These are phyloP conservation scores for Gambelia wislizenii DNA, from an alignment of 2,797 vertebrate species.

Conservation along the genomic window DNA sequence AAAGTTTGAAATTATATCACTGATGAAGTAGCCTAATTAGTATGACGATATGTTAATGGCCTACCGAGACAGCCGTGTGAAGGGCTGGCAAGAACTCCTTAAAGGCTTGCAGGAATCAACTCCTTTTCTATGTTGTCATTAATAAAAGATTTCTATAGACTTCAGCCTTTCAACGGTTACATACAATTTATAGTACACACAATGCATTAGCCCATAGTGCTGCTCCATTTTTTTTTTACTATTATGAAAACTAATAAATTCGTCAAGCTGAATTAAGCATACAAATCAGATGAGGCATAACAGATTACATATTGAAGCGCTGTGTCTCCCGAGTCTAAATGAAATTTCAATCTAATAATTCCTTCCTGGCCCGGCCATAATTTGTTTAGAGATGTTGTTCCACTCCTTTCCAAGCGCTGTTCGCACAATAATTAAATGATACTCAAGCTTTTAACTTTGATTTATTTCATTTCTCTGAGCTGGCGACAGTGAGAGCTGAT, in stretches of 20 bases:
- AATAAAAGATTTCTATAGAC: constrained; percentile 85
- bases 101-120: constrained; percentile 79
- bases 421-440: constrained; percentile 86
- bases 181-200: constrained; percentile 83
- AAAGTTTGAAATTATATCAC: constrained; percentile 91
- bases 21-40: constrained; percentile 90
- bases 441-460: constrained; percentile 89
- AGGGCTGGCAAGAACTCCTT: constrained; percentile 83
- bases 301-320: constrained; percentile 86
- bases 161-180: constrained; percentile 80
- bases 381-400: constrained; percentile 89
- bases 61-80: constrained; percentile 80
- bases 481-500: constrained; percentile 84
- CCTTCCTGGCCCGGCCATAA: constrained; percentile 83
- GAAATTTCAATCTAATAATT: constrained; percentile 90
- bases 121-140: constrained; percentile 79
- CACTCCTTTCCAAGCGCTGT: constrained; percentile 83
- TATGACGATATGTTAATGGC: constrained; percentile 89
- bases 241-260: constrained; percentile 89
- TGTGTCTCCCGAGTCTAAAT: constrained; percentile 87
- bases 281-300: constrained; percentile 86
- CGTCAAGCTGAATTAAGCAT: constrained; percentile 86
- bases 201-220: constrained; percentile 81
- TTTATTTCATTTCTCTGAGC: constrained; percentile 86
- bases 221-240: constrained; percentile 79